Evolutionary conservation across 2,113 vertebrate species (phyloP).

Genomic region (Balaeniceps rex): DNA sequence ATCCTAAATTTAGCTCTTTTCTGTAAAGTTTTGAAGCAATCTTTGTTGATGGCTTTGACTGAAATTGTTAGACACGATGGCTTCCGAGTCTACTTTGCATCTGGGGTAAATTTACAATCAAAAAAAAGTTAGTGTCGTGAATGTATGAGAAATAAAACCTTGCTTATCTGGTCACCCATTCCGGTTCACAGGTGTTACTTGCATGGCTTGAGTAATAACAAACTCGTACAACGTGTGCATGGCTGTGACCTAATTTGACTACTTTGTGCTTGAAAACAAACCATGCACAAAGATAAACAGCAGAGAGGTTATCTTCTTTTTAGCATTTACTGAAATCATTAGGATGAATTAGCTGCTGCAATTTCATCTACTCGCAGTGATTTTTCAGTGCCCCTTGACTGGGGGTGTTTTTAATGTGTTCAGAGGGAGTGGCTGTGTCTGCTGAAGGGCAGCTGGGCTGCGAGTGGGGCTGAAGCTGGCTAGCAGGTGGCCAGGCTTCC

Average conservation of each 20-base stretch:
- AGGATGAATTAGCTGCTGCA: background rate
- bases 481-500: background rate
- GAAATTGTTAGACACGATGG: background rate
- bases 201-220: background rate
- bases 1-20: background rate
- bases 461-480: accelerated
- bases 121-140: background rate
- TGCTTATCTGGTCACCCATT: background rate
- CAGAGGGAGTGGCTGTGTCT: background rate
- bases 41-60: background rate
- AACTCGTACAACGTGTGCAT: accelerated
- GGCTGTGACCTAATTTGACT: background rate
- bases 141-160: background rate
- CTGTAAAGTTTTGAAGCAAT: background rate
- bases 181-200: background rate
- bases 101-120: background rate
- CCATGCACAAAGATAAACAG: background rate
- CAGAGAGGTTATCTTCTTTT: background rate
- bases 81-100: background rate
- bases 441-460: background rate
- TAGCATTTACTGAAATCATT: background rate
- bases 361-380: background rate
- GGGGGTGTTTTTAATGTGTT: accelerated
- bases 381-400: accelerated
- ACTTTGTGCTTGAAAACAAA: background rate